Conservation (phyloP, 2,888 invertebrate species). For the Pantelozetes paolii region DNA sequence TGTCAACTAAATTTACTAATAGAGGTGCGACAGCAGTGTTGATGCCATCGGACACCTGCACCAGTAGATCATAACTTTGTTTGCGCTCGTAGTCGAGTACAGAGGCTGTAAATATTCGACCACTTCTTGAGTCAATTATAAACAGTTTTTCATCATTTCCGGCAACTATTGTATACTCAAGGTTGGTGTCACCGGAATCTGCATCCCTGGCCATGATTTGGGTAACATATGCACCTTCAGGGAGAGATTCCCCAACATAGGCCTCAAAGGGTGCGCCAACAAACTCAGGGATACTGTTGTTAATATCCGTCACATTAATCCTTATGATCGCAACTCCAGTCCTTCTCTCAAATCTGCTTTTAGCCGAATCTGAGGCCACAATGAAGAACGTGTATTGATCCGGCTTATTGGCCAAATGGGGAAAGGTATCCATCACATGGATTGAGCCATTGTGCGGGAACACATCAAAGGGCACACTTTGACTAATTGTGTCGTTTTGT, state of each 20-base stretch:
- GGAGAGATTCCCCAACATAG: slow-evolving; percentile 77
- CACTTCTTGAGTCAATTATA: slow-evolving; percentile 46
- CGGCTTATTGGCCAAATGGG: slow-evolving; percentile 57
- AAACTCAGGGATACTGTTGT: slow-evolving; percentile 49
- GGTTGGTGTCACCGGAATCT: slow-evolving; percentile 45
- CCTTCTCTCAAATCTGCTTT: slow-evolving; percentile 47
- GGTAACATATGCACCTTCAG: slow-evolving; percentile 50
- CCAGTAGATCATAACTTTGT: slow-evolving; percentile 48
- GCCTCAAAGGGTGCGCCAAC: slow-evolving; percentile 62
- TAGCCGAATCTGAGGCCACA: slow-evolving; percentile 55
- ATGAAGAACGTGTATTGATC: slow-evolving; percentile 48
- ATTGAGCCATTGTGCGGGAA: slow-evolving; percentile 49
- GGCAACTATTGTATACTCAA: slow-evolving; percentile 49
- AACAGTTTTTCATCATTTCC: slow-evolving; percentile 49
- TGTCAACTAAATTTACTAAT: slow-evolving; percentile 48
- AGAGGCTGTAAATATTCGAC: slow-evolving; percentile 47
- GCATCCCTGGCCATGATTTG: slow-evolving; percentile 47
- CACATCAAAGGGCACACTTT: slow-evolving; percentile 49
- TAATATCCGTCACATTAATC: slow-evolving; percentile 49
- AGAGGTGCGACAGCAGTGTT: slow-evolving; percentile 49
- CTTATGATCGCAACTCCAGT: slow-evolving; percentile 48
- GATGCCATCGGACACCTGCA: slow-evolving; percentile 49
- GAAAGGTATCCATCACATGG: slow-evolving; percentile 48
- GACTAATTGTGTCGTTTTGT: slow-evolving; percentile 55
- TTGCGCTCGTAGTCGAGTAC: slow-evolving; percentile 49